phyloP scores from a whole-genome alignment of 2,888 invertebrate species.

The Ferrisia virgata region DNA sequence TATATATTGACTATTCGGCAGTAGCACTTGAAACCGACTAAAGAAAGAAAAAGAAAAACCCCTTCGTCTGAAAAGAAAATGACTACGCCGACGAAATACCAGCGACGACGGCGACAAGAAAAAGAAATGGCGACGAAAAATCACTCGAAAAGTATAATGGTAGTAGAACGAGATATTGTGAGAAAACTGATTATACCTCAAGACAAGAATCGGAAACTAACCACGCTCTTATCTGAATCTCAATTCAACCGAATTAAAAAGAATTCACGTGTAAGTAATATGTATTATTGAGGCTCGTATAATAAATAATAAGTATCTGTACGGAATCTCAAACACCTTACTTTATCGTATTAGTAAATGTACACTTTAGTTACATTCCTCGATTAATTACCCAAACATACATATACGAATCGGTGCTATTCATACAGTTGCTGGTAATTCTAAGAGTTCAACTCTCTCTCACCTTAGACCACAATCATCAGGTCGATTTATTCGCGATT shows the following conservation, averaged over 20 bases:
- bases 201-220: slow-evolving; percentile 9
- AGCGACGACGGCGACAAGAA: background rate
- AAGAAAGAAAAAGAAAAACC: background rate
- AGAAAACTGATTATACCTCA: slow-evolving; percentile 39
- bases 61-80: background rate
- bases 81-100: background rate
- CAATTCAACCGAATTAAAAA: slow-evolving; percentile 33
- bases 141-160: slow-evolving; percentile 35
- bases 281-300: background rate
- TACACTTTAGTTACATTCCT: background rate
- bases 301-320: background rate
- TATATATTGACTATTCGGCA: background rate
- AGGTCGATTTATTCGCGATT: background rate
- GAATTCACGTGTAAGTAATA: slow-evolving; percentile 39
- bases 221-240: slow-evolving; percentile 19
- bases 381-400: background rate
- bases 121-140: background rate
- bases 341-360: background rate
- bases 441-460: background rate
- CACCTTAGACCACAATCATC: background rate
- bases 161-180: slow-evolving; percentile 37
- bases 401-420: no score
- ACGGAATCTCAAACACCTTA: background rate
- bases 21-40: background rate
- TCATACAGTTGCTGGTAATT: background rate